phyloP scores from a whole-genome alignment of 2,797 vertebrate species.

The Meda fulgida region DNA sequence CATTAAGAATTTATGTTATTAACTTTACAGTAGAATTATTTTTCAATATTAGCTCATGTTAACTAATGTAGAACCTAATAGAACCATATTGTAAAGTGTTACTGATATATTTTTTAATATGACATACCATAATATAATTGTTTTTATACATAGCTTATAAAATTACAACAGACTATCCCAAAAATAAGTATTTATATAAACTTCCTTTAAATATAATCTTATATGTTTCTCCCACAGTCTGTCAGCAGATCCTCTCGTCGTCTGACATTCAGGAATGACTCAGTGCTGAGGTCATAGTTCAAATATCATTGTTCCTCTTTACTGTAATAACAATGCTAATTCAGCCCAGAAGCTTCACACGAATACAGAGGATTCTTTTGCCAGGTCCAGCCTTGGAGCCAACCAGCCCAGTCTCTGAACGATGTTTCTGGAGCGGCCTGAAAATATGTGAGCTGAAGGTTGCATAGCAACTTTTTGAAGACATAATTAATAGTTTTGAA shows the following conservation, averaged over 20 bases:
- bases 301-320: conserved; percentile 25
- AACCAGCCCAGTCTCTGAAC: not conserved
- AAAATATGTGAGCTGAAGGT: not conserved
- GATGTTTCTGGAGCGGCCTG: not conserved
- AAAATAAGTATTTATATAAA: not conserved
- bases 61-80: too few species aligned
- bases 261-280: conserved; percentile 18
- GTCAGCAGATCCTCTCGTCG: not conserved
- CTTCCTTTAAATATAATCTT: not conserved
- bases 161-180: not conserved
- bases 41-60: too few species aligned
- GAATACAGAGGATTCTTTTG: not conserved
- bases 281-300: conserved; percentile 32
- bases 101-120: not conserved
- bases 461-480: not conserved
- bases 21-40: too few species aligned
- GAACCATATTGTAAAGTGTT: too few species aligned
- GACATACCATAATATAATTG: not conserved
- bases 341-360: conserved; percentile 15
- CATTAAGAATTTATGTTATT: too few species aligned
- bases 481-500: not conserved
- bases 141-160: not conserved
- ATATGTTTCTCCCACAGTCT: not conserved
- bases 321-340: conserved; percentile 26
- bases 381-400: conserved; percentile 3